Conservation (phyloP, 2,113 vertebrate species). For the Bubo scandiacus region DNA sequence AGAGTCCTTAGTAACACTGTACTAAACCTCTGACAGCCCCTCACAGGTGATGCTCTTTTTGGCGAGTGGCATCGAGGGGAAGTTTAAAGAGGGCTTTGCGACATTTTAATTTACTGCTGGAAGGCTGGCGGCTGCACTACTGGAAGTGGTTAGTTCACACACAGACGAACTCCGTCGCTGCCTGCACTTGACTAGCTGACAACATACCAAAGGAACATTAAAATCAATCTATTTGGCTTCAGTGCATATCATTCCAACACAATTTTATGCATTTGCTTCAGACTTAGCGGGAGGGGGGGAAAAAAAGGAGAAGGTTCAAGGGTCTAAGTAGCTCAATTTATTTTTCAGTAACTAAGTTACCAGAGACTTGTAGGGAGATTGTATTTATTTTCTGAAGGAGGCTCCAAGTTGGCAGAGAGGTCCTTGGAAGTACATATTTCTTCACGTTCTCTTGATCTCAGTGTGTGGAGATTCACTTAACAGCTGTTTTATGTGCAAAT, state of each 20-base stretch:
- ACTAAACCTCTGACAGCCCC: neutral
- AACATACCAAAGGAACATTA: constrained; percentile 54
- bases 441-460: constrained; percentile 82
- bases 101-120: neutral
- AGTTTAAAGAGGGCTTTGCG: neutral
- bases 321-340: constrained; percentile 78
- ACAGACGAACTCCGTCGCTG: neutral
- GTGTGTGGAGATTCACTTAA: constrained; percentile 79
- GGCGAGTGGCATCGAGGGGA: fast-evolving
- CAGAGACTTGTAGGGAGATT: constrained; percentile 71
- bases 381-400: constrained; percentile 77
- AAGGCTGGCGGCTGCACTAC: neutral
- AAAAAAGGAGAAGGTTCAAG: constrained; percentile 58
- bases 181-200: neutral
- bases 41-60: neutral
- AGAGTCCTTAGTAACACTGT: neutral
- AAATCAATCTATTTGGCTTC: constrained; percentile 38
- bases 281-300: neutral
- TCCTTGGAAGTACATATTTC: constrained; percentile 81
- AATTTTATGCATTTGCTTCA: constrained; percentile 62
- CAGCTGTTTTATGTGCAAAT: constrained; percentile 81
- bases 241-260: constrained; percentile 26
- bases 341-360: constrained; percentile 84
- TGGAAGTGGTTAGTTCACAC: constrained; percentile 39
- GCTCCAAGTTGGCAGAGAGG: constrained; percentile 78